These are phyloP conservation scores for Ceratotherium simum DNA, from an alignment of 2,113 vertebrate species.

Conservation along the genomic window DNA sequence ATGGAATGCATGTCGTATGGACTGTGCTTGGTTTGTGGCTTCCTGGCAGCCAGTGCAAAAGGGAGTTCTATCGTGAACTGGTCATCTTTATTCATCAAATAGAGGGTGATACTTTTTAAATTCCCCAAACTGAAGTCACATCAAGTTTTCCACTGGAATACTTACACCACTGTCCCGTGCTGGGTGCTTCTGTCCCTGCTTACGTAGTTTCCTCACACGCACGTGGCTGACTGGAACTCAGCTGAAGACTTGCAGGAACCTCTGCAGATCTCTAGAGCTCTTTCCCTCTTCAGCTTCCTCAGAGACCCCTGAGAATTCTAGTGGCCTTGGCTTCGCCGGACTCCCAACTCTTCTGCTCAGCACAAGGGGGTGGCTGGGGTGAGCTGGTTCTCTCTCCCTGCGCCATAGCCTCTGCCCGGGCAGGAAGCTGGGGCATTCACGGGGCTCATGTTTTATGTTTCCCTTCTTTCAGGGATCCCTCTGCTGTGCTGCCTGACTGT, in stretches of 20 bases:
- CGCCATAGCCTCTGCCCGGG: neutral
- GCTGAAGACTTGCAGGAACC: neutral
- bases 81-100: neutral
- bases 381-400: rapidly evolving
- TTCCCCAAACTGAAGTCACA: neutral
- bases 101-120: neutral
- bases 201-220: neutral
- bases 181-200: neutral
- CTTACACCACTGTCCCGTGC: neutral
- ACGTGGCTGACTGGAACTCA: neutral
- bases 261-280: neutral
- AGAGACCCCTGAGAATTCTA: neutral
- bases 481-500: neutral
- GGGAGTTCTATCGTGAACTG: neutral
- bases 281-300: neutral
- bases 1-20: neutral
- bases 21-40: neutral
- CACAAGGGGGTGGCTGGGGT: neutral
- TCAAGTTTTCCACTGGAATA: neutral
- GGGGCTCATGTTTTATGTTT: neutral
- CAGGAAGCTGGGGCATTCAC: neutral
- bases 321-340: neutral
- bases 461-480: neutral
- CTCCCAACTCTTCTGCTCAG: neutral
- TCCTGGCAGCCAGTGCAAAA: neutral